A percentile compares a stretch with the other conserved stretches of the same genome.
These are phyloP conservation scores for Apteryx owenii DNA, from an alignment of 2,113 vertebrate genomes.

Conservation along the genomic window DNA sequence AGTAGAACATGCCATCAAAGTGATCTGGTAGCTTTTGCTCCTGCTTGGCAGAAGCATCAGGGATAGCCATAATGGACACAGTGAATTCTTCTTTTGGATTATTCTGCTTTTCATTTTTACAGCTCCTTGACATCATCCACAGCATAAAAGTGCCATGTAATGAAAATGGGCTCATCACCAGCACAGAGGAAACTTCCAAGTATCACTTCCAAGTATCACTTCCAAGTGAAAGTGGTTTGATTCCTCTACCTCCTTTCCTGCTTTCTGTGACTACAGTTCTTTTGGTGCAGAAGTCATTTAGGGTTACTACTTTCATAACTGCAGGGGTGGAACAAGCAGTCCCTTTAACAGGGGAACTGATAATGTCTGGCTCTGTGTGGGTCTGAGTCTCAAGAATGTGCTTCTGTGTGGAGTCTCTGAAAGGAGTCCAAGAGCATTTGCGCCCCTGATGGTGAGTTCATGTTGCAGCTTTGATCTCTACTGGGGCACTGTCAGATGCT, in stretches of 20 bases:
- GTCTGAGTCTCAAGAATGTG: neutral
- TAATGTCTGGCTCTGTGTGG: neutral
- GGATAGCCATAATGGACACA: neutral
- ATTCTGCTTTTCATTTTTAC: neutral
- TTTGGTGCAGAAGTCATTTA: neutral
- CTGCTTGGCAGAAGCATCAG: neutral
- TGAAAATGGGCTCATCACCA: neutral
- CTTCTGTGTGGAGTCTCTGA: conserved; percentile 14
- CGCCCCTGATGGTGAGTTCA: neutral
- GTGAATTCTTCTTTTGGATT: neutral
- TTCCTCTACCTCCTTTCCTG: fast-evolving
- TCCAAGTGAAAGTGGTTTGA: neutral
- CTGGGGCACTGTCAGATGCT: neutral
- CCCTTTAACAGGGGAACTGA: neutral
- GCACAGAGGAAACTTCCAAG: too few species aligned
- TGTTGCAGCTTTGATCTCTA: conserved; percentile 2
- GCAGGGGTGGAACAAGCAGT: neutral
- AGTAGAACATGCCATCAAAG: neutral
- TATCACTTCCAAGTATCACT: neutral
- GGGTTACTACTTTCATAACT: neutral
- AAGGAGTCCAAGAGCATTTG: neutral
- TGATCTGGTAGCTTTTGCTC: neutral
- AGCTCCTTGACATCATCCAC: neutral
- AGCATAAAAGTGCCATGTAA: neutral
- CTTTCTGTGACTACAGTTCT: neutral